These are phyloP conservation scores for Phrynocephalus vlangalii DNA, from an alignment of 2,797 vertebrate species.

Conservation along the genomic window DNA sequence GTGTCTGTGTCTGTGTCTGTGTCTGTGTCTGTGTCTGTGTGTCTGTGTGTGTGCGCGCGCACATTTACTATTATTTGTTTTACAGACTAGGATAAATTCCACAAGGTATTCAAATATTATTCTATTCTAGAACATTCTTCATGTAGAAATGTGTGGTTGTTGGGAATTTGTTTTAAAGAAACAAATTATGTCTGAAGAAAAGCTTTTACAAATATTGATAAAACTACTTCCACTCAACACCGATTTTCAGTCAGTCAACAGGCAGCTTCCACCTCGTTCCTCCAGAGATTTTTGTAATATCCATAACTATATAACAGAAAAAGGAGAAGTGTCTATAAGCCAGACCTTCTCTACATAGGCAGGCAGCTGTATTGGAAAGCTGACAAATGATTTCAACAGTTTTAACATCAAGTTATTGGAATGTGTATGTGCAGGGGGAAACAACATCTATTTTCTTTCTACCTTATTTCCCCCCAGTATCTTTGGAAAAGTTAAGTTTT, in stretches of 20 bases:
- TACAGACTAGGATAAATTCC: not conserved
- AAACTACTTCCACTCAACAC: not conserved
- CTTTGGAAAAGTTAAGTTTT: not conserved
- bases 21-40: too few relatives aligned
- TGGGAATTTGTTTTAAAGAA: not conserved
- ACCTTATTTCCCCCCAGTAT: not conserved
- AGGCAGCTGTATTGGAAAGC: not conserved
- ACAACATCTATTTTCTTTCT: not conserved
- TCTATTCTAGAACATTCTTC: too few relatives aligned
- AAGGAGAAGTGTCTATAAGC: not conserved
- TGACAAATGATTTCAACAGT: slow-evolving; percentile 6
- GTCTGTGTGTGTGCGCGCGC: too few relatives aligned
- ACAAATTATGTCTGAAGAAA: not conserved
- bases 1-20: too few relatives aligned
- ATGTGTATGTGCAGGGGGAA: not conserved
- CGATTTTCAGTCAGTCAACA: not conserved
- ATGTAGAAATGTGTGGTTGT: too few relatives aligned
- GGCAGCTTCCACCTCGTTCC: not conserved
- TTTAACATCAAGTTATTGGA: slow-evolving; percentile 1
- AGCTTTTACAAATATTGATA: not conserved
- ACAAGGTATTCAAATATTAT: not conserved
- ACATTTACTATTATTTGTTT: not conserved
- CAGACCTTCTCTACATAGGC: not conserved
- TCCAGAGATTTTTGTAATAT: slow-evolving; percentile 1
- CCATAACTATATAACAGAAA: not conserved